phyloP scores from a whole-genome alignment of 2,888 invertebrate genomes.

The Orgyia antiqua region DNA sequence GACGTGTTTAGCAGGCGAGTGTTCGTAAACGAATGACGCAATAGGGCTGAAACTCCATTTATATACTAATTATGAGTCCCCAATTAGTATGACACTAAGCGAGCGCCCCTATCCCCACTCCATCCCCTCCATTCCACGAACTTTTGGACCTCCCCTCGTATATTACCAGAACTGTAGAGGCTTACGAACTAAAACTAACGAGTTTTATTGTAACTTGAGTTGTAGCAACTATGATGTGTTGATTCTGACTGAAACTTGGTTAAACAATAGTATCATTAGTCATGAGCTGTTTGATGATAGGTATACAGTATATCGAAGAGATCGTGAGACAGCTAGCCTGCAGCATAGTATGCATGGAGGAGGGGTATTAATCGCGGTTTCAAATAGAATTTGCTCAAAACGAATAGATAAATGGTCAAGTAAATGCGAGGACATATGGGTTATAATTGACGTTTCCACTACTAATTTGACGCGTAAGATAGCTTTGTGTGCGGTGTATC shows the following conservation, averaged over 20 bases:
- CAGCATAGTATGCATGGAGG: slow-evolving; percentile 1
- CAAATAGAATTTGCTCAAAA: slow-evolving; percentile 2
- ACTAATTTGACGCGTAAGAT: not conserved
- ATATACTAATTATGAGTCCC: too few species aligned
- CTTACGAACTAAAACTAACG: slow-evolving; percentile 10
- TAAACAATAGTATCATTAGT: slow-evolving; percentile 5
- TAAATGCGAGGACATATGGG: slow-evolving; percentile 11
- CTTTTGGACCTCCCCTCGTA: too few species aligned
- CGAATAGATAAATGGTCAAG: slow-evolving; percentile 7
- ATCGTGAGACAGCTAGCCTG: slow-evolving; percentile 6
- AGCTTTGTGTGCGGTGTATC: not conserved
- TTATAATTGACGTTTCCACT: slow-evolving; percentile 2
- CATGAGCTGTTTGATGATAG: slow-evolving; percentile 9
- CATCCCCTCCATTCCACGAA: too few species aligned
- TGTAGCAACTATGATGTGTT: slow-evolving; percentile 8
- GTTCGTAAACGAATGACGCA: too few species aligned
- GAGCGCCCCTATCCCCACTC: too few species aligned
- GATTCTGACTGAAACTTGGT: not conserved
- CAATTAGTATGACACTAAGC: too few species aligned
- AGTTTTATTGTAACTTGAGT: slow-evolving; percentile 7
- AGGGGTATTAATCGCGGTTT: slow-evolving; percentile 7
- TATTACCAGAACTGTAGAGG: slow-evolving; percentile 13
- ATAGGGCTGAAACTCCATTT: too few species aligned
- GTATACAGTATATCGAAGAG: not conserved
- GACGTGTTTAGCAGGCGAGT: too few species aligned